Conservation (phyloP, 2,797 vertebrate species). For the Typhlichthys subterraneus region DNA sequence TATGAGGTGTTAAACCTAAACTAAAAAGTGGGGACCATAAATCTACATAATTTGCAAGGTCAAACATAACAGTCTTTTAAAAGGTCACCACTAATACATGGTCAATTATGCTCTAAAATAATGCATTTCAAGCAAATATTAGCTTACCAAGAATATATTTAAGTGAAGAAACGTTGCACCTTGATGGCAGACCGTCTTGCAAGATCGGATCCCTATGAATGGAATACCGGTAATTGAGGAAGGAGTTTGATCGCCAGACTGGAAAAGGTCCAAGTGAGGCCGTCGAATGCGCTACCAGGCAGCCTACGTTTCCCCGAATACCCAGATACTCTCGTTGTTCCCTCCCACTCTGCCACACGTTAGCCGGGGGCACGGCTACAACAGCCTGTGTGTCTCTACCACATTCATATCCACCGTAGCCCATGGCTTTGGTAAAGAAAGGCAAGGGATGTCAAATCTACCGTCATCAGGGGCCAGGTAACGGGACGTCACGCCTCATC, state of each 20-base stretch:
- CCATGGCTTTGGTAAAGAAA: no score
- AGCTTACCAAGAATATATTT: constrained; percentile 58
- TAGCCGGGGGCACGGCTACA: constrained; percentile 8
- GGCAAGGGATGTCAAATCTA: no score
- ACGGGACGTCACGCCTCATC: constrained; percentile 17
- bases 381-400: no score
- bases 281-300: constrained; percentile 21
- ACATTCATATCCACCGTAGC: no score
- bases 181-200: no score
- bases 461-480: no score
- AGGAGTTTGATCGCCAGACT: constrained; percentile 29
- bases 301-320: constrained; percentile 1
- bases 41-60: constrained; percentile 16
- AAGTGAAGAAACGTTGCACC: constrained; percentile 19
- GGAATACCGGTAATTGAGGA: no score
- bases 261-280: constrained; percentile 44
- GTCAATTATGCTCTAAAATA: constrained; percentile 16
- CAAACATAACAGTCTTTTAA: constrained; percentile 1
- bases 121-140: neutral
- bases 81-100: constrained; percentile 1
- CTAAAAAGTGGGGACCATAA: neutral
- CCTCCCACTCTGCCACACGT: constrained; percentile 48
- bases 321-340: constrained; percentile 56
- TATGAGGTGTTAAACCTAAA: neutral
- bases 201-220: constrained; percentile 20